Evolutionary conservation across 2,888 invertebrate genomes (phyloP), one percentile per base, ranked within the genome.

Genomic region (Stegana nigrithorax): DNA sequence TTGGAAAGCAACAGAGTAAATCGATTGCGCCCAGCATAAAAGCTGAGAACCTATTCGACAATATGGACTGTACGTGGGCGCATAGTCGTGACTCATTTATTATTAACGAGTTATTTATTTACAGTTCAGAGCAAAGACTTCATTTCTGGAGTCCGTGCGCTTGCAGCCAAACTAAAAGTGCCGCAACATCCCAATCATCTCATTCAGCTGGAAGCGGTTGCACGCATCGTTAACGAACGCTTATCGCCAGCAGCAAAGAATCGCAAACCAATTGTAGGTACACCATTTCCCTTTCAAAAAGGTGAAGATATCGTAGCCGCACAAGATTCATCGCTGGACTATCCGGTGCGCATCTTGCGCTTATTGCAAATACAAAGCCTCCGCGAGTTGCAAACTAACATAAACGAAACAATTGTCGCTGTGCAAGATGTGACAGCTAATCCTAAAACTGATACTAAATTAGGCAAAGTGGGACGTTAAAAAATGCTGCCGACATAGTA

Each of bases 401-500:
- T 98, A 57, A 99, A 99, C 85, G 95, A 97, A 84, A 91, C 95
- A 1, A 92, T 99, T 70, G 98, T 98, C 1, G 90, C 91, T 47
- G 94, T 97, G 3, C 99, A 99, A 87, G 90, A 88, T 66, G 88
- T 98, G 1, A 98, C 98, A 1, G 98, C 98, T 4, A 93, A 98
- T 88, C 98, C 98, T 2, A 96, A 96, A 87, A 98, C 98, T 67
- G 97, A 98, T 82, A 95, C 96, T 0, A 92, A 91, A 83, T 87
- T 98, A 51, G 98, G 98, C 58, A 93, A 94, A 89, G 97, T 98
- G 72, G 98, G 98, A 68, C 87, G 85, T 76, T 90, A 86, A 85
- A 72, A 19, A 6, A 14, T 27, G 3, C n/a, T 29, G 17, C 6
- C n/a, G n/a, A 51, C 27, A n/a, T n/a, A n/a, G 23, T 14, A 27